A percentile compares a stretch with the other conserved stretches of the same genome.
phyloP scores from a whole-genome alignment of 2,113 vertebrate genomes.

The Labeo rohita region DNA sequence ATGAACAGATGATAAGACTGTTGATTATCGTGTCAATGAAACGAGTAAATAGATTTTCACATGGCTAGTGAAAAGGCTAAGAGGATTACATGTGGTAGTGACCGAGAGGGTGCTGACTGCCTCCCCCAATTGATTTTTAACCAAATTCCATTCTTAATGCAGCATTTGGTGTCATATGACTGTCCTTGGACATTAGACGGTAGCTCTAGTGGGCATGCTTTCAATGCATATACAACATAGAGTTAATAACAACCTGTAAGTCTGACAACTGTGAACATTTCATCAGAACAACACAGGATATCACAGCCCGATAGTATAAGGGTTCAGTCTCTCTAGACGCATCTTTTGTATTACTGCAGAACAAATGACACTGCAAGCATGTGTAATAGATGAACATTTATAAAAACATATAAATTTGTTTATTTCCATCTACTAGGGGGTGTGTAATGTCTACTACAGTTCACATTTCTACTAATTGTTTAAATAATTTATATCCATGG shows the following conservation, averaged over 20 bases:
- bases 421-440: no score
- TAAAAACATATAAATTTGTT: no score
- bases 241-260: neutral
- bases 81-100: conserved; percentile 60
- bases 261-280: neutral
- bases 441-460: neutral
- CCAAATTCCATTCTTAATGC: conserved; percentile 67
- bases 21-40: neutral
- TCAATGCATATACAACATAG: no score
- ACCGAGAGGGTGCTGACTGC: conserved; percentile 57
- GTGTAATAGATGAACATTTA: neutral
- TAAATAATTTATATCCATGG: neutral
- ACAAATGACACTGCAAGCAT: neutral
- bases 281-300: neutral
- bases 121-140: conserved; percentile 66
- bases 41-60: conserved; percentile 35
- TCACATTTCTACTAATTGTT: neutral
- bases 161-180: conserved; percentile 61
- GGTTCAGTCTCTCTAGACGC: no score
- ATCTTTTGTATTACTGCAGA: neutral
- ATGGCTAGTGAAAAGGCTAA: conserved; percentile 54
- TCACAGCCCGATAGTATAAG: neutral
- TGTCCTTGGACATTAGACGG: conserved; percentile 25
- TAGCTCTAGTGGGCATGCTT: neutral
- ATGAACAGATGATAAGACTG: neutral